Evolutionary conservation across 2,888 invertebrate genomes (phyloP), one percentile per base, ranked within the genome.

Genomic region (Erynnis tages): DNA sequence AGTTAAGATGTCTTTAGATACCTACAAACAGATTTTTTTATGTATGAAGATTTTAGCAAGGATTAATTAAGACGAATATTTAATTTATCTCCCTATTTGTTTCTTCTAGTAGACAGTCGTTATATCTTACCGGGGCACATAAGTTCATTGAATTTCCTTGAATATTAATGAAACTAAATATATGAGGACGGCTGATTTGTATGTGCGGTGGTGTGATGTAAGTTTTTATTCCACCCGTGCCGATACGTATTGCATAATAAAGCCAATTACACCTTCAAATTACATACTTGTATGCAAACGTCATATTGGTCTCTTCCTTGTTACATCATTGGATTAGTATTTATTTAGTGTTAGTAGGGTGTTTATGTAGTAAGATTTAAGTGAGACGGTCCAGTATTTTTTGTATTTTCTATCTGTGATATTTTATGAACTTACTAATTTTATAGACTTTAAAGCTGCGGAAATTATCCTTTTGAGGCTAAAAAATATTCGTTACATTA

Each of bases 71-170:
- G n/a, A n/a, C n/a, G n/a, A n/a, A n/a, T n/a, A n/a, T n/a, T n/a
- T n/a, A n/a, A n/a, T n/a, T n/a, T n/a, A n/a, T n/a, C n/a, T n/a
- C n/a, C n/a, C n/a, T n/a, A n/a, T n/a, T n/a, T 10, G 16, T n/a
- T 5, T 53, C 32, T 45, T 49, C 47, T 54, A 48, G 48, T 47
- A 25, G 34, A 30, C 30, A 2, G 23, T 23, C 32, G 30, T 37
- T 37, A 37, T 37, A 35, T 25, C 32, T 44, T 21, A 46, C 25
- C 27, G 16, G 17, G 47, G 29, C 25, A 23, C 30, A 43, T 34
- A 59, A 62, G 76, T 76, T 78, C 76, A 75, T 65, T 59, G 75
- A 55, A 65, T 76, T 73, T 71, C 79, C 79, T 77, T 79, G 78
- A 76, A 79, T 71, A 66, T 66, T 63, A 71, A 73, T 66, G 54